Conservation (phyloP, 2,113 vertebrate species). For the Hystrix cristata region DNA sequence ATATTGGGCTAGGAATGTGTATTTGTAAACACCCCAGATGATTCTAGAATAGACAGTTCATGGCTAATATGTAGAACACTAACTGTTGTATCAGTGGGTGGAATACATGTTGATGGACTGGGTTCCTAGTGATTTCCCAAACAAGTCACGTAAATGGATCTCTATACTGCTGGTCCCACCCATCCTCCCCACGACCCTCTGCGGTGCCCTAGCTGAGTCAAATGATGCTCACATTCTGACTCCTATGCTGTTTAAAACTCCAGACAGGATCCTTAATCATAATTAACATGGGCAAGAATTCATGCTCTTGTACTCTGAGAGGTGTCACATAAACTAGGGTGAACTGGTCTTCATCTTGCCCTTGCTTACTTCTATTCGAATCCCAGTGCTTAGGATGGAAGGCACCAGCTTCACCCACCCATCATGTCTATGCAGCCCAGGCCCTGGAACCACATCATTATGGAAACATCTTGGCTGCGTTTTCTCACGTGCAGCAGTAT, state of each 20-base stretch:
- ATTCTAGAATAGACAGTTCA: background rate
- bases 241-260: background rate
- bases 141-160: background rate
- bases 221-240: background rate
- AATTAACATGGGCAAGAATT: background rate
- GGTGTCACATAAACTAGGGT: background rate
- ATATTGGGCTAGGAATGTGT: background rate
- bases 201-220: background rate
- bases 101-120: background rate
- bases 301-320: background rate
- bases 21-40: background rate
- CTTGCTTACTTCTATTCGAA: background rate
- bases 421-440: background rate
- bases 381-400: background rate
- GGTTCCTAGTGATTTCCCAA: background rate
- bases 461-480: background rate
- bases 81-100: background rate
- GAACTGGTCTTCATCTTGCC: background rate
- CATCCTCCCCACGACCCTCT: background rate
- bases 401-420: background rate
- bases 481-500: background rate
- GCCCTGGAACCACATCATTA: background rate
- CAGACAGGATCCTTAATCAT: background rate
- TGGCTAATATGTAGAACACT: conserved; percentile 11
- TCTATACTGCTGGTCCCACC: background rate